phyloP scores from a whole-genome alignment of 2,113 vertebrate genomes.

The Neofelis nebulosa region DNA sequence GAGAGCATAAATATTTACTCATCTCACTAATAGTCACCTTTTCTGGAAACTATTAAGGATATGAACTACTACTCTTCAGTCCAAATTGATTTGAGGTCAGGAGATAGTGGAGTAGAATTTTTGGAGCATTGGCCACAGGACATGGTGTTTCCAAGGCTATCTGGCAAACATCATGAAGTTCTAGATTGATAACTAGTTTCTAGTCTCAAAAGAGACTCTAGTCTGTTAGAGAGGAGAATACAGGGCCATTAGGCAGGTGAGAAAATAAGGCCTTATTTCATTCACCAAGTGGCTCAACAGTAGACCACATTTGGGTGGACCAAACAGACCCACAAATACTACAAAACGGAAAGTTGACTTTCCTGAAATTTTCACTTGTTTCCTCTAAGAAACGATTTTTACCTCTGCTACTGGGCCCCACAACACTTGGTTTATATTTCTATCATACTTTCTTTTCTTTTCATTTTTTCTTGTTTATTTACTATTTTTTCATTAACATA shows the following conservation, averaged over 20 bases:
- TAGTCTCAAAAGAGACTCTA: no score
- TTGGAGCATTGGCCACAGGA: not conserved
- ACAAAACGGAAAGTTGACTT: not conserved
- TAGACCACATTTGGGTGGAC: not conserved
- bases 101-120: not conserved
- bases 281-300: not conserved
- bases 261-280: not conserved
- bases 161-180: not conserved
- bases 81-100: not conserved
- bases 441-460: not conserved
- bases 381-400: slow-evolving; percentile 25
- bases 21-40: not conserved
- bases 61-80: not conserved
- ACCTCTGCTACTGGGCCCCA: not conserved
- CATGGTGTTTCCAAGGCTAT: not conserved
- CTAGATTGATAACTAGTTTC: not conserved
- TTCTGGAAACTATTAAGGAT: not conserved
- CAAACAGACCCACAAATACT: not conserved
- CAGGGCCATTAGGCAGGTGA: not conserved
- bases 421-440: not conserved
- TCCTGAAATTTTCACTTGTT: not conserved
- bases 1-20: not conserved
- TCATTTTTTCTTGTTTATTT: not conserved
- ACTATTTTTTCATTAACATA: not conserved
- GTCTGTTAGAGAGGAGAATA: not conserved